Conservation (phyloP, 2,888 invertebrate species). For the Hetaerina titia region DNA sequence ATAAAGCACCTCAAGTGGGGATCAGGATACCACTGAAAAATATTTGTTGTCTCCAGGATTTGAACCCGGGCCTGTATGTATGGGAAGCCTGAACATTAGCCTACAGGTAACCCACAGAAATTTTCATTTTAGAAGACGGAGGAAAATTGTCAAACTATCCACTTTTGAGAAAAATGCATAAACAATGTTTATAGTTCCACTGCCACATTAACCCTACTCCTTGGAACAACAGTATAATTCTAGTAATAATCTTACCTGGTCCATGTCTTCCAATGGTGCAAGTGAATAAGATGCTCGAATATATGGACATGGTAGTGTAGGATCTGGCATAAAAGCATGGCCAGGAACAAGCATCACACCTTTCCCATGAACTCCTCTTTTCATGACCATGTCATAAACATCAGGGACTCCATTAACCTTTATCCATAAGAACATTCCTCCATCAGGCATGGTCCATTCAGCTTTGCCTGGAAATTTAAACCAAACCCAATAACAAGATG, state of each 20-base stretch:
- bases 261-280: conserved; percentile 83
- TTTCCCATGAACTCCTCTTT: conserved; percentile 82
- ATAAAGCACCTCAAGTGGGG: too few species aligned
- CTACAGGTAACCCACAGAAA: neutral
- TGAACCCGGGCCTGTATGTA: too few species aligned
- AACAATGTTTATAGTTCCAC: too few species aligned
- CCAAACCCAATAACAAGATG: neutral
- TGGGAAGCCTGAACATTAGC: too few species aligned
- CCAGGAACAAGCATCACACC: conserved; percentile 87
- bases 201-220: too few species aligned
- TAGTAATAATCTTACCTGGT: conserved; percentile 76
- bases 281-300: conserved; percentile 87
- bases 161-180: too few species aligned
- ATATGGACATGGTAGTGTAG: conserved; percentile 82
- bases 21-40: too few species aligned
- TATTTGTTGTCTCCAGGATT: too few species aligned
- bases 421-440: conserved; percentile 90
- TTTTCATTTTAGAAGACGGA: neutral
- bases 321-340: conserved; percentile 85
- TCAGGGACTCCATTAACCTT: conserved; percentile 84
- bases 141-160: too few species aligned
- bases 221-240: too few species aligned
- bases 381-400: conserved; percentile 86
- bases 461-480: conserved; percentile 78
- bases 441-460: conserved; percentile 84